Evolutionary conservation across 2,888 invertebrate genomes (phyloP).

Genomic region (Cyaniris semiargus): DNA sequence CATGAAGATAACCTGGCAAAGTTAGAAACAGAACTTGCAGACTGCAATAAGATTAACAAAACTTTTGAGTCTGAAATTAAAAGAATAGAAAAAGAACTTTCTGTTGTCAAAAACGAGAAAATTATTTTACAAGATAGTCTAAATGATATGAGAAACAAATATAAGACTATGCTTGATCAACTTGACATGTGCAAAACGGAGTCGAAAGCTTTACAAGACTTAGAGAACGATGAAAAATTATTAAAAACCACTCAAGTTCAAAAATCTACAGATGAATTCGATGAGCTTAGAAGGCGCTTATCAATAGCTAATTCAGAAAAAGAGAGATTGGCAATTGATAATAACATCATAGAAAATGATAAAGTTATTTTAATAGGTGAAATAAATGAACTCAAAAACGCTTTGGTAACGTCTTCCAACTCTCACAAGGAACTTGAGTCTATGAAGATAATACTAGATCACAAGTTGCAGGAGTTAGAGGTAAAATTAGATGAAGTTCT

Average conservation of each 20-base stretch:
- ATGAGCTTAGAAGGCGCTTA: slow-evolving; percentile 66
- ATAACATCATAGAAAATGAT: slow-evolving; percentile 76
- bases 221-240: slow-evolving; percentile 64
- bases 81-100: slow-evolving; percentile 78
- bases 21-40: slow-evolving; percentile 84
- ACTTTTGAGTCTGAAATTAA: slow-evolving; percentile 82
- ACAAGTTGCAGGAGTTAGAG: slow-evolving; percentile 58
- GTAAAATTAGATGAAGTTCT: slow-evolving; percentile 49
- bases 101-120: slow-evolving; percentile 66
- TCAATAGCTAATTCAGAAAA: slow-evolving; percentile 62
- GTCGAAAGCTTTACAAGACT: slow-evolving; percentile 70
- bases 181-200: slow-evolving; percentile 66
- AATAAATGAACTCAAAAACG: slow-evolving; percentile 66
- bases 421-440: slow-evolving; percentile 53
- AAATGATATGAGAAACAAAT: slow-evolving; percentile 75
- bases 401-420: slow-evolving; percentile 51
- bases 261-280: slow-evolving; percentile 63
- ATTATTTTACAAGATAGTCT: slow-evolving; percentile 75
- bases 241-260: slow-evolving; percentile 54
- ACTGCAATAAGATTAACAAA: slow-evolving; percentile 79
- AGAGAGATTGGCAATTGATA: slow-evolving; percentile 75
- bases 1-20: slow-evolving; percentile 85
- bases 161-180: slow-evolving; percentile 73
- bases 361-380: slow-evolving; percentile 71
- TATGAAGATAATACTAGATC: slow-evolving; percentile 55